Base-by-base conservation (phyloP, 2,888 invertebrate genomes). In the Apamea anceps region DNA sequence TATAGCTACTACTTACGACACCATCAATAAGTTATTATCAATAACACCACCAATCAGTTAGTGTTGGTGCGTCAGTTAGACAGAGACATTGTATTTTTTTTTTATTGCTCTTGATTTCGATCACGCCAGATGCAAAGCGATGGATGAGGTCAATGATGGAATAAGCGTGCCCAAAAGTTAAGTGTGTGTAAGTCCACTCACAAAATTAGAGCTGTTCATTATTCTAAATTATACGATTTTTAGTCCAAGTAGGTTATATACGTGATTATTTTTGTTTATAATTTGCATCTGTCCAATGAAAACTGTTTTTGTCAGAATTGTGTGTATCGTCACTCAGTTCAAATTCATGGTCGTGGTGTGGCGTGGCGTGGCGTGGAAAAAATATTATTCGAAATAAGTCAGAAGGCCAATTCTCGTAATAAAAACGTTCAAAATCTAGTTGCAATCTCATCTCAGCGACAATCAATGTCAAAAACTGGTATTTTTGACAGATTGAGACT, bases 201-300 rank as follows among this genome's bases (percentile, higher is more conserved):
- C 65, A 48, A 62, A 66, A 62, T 42, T 32, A 77, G n/a, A 37
- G 25, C 18, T 21, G 63, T 65, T 32, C 15, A 82, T 76, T 77
- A 70, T 51, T 79, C 0, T 32, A 68, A 63, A 84, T 72, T 57
- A 60, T 66, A 66, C 12, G 57, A 45, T n/a, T 37, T 67, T 71
- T 42, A 67, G 71, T 68, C 63, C 28, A 84, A 81, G 82, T 81
- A 67, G 73, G 82, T 84, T 75, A 77, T 32, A 25, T 42, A n/a
- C 12, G 67, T 62, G 54, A 85, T 84, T 2, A 75, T 32, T 81
- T 81, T 68, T 54, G 48, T 85, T 84, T 85, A 57, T 75, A 65
- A 72, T 75, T 62, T 62, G 21, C 37, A 72, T 60, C 57, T 54
- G 71, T 60, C 76, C 63, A 75, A 76, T 76, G 51, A 66, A 51